Evolutionary conservation across 2,113 vertebrate species (phyloP).

Genomic region (Phainopepla nitens): DNA sequence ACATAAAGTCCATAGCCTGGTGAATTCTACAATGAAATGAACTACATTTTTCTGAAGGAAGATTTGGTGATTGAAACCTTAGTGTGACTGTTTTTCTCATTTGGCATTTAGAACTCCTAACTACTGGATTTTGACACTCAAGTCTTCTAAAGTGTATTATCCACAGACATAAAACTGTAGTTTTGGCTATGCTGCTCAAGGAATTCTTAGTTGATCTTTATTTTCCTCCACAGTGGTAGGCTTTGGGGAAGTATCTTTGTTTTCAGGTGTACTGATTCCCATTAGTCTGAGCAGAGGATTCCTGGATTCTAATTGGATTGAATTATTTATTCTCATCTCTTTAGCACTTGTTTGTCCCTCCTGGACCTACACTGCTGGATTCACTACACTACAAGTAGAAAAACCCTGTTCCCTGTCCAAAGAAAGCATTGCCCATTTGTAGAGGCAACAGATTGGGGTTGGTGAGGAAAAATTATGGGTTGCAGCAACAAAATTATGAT

Average conservation of each 20-base stretch:
- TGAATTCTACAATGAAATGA: neutral
- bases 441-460: neutral
- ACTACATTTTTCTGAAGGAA: neutral
- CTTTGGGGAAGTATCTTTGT: neutral
- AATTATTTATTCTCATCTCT: neutral
- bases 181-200: neutral
- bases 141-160: neutral
- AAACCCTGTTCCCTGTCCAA: neutral
- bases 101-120: neutral
- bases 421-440: neutral
- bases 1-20: neutral
- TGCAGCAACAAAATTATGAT: neutral
- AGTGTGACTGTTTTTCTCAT: neutral
- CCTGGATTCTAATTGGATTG: neutral
- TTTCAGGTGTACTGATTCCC: neutral
- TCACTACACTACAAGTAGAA: neutral
- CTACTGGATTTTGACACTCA: neutral
- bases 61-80: neutral
- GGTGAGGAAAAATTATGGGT: neutral
- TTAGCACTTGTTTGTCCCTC: neutral
- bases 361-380: neutral
- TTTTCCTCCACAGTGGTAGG: neutral
- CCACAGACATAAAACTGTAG: neutral
- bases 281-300: neutral
- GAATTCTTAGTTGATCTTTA: neutral